phyloP scores from a whole-genome alignment of 2,797 vertebrate genomes.

The Gila robusta region DNA sequence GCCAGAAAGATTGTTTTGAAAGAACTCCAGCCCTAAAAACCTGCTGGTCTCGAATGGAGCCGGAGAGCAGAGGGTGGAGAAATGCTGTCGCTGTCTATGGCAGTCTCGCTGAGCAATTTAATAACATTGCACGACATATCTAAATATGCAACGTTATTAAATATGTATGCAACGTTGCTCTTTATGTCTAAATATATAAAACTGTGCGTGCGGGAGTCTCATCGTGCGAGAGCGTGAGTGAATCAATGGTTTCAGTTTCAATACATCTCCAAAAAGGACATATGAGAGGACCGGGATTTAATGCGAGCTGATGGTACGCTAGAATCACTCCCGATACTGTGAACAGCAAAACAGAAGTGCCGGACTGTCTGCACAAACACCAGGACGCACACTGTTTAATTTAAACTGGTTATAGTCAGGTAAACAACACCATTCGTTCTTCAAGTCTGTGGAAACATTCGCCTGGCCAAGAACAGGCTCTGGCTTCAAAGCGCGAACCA shows the following conservation, averaged over 20 bases:
- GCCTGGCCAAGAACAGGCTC: not conserved
- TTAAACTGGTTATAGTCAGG: not conserved
- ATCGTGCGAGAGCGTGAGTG: not conserved
- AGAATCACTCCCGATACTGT: not conserved
- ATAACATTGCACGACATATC: not conserved
- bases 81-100: not conserved
- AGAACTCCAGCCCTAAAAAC: not conserved
- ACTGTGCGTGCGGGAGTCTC: not conserved
- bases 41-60: not conserved
- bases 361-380: not conserved
- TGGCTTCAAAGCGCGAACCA: not conserved
- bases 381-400: not conserved
- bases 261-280: not conserved
- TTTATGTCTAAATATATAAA: not conserved
- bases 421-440: not conserved
- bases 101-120: not conserved
- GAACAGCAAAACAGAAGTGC: not conserved
- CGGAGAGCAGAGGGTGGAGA: not conserved
- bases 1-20: not conserved
- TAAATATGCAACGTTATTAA: no score
- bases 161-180: not conserved
- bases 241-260: not conserved
- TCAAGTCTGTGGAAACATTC: not conserved
- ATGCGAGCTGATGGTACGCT: not conserved
- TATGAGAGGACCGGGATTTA: not conserved